A percentile compares a stretch with the other conserved stretches of the same genome.
phyloP scores from a whole-genome alignment of 1,140 invertebrate species.

The Drosophila watanabei region DNA sequence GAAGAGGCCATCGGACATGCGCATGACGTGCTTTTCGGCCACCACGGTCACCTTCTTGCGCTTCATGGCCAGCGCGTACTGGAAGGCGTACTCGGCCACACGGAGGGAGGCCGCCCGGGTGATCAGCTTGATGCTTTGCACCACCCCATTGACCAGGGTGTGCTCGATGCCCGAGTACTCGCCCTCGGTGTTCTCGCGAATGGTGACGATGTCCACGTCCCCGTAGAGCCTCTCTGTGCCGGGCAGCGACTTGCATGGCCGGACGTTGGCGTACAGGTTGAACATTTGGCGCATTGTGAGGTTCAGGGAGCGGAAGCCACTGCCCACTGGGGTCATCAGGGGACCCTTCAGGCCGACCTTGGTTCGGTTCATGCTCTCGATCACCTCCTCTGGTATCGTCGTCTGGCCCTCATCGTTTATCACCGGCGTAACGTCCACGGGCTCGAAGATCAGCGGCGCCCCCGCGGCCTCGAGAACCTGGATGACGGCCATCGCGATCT shows the following conservation, averaged over 20 bases:
- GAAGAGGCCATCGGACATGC: conserved; percentile 99
- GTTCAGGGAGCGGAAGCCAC: conserved; percentile 99
- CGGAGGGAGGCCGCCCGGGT: conserved; percentile 97
- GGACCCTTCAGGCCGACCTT: conserved; percentile 99
- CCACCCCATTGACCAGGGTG: conserved; percentile 99
- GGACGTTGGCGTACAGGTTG: conserved; percentile 99
- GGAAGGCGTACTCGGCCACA: conserved; percentile 99
- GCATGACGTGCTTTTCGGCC: conserved; percentile 99
- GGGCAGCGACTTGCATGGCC: conserved; percentile 98
- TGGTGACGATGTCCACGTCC: conserved; percentile 99
- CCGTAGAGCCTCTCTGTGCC: conserved; percentile 99
- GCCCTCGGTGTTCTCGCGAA: conserved; percentile 99
- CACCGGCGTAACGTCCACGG: conserved; percentile 99
- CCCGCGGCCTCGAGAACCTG: conserved; percentile 97
- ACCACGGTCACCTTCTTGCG: conserved; percentile 98
- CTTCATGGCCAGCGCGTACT: conserved; percentile 97
- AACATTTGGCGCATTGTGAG: conserved; percentile 99
- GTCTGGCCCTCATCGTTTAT: conserved; percentile 96
- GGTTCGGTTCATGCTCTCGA: conserved; percentile 98
- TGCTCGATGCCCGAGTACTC: conserved; percentile 99
- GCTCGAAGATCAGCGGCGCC: conserved; percentile 98
- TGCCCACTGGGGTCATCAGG: conserved; percentile 99
- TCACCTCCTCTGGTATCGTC: conserved; percentile 97
- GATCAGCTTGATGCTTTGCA: conserved; percentile 99
- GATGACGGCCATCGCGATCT: conserved; percentile 98